Evolutionary conservation across 2,888 invertebrate genomes (phyloP).

Genomic region (Eretmocerus hayati): DNA sequence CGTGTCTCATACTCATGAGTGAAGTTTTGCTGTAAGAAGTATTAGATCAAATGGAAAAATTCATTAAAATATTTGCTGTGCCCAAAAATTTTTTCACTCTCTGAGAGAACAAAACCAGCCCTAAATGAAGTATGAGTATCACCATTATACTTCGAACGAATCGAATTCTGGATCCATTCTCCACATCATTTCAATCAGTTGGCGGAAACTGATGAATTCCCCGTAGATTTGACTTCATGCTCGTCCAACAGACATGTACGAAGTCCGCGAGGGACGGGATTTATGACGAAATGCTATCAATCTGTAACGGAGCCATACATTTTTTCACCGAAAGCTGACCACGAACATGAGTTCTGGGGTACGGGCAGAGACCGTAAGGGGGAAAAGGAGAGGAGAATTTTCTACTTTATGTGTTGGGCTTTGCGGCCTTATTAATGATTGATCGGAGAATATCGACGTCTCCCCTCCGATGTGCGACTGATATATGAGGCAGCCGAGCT

Average conservation of each 20-base stretch:
- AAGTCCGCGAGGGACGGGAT: slow-evolving; percentile 42
- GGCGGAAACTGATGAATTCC: too few species aligned
- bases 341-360: neutral
- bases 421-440: slow-evolving; percentile 47
- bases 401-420: slow-evolving; percentile 42
- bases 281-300: slow-evolving; percentile 48
- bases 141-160: too few species aligned
- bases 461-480: slow-evolving; percentile 43
- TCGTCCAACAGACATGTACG: slow-evolving; percentile 26
- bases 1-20: too few species aligned
- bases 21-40: too few species aligned
- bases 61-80: too few species aligned
- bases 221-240: too few species aligned
- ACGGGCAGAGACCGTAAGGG: neutral
- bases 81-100: too few species aligned
- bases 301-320: slow-evolving; percentile 35
- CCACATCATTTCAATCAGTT: too few species aligned
- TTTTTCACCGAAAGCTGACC: slow-evolving; percentile 32
- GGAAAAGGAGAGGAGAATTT: slow-evolving; percentile 19
- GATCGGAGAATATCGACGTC: slow-evolving; percentile 47
- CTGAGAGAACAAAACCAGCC: too few species aligned
- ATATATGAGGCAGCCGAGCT: slow-evolving; percentile 37
- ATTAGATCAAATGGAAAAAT: too few species aligned
- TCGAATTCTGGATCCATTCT: too few species aligned
- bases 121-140: too few species aligned